Evolutionary conservation across 2,113 vertebrate genomes (phyloP).

Genomic region (Aramus guarauna): DNA sequence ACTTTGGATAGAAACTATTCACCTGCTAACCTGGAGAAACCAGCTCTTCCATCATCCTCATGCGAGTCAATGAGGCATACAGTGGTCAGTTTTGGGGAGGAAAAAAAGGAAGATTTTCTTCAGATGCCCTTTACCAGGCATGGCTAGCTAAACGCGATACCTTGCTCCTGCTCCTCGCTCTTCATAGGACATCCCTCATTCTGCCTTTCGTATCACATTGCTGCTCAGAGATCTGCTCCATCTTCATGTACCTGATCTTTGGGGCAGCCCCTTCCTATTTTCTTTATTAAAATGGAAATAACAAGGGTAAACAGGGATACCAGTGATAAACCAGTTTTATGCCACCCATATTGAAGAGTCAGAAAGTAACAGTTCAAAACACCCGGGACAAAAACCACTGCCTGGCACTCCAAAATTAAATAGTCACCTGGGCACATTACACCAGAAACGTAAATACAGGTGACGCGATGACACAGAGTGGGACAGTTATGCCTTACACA

Average conservation of each 20-base stretch:
- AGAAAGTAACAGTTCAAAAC: not conserved
- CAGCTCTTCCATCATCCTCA: not conserved
- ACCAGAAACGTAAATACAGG: not conserved
- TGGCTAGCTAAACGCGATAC: not conserved
- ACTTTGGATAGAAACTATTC: not conserved
- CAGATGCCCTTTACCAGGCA: not conserved
- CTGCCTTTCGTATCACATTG: not conserved
- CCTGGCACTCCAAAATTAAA: not conserved
- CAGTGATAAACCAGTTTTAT: not conserved
- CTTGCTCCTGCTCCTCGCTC: not conserved
- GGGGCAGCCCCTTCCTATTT: not conserved
- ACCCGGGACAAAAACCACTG: not conserved
- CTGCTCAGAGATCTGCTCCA: not conserved
- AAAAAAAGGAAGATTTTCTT: not conserved
- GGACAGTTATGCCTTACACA: rapidly evolving
- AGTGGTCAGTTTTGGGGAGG: rapidly evolving
- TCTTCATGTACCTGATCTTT: not conserved
- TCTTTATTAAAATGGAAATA: not conserved
- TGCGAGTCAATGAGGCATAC: not conserved
- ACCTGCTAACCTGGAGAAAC: not conserved
- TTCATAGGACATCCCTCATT: not conserved
- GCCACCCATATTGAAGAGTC: not conserved
- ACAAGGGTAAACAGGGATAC: not conserved
- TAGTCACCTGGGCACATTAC: not conserved
- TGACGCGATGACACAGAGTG: not conserved